These are phyloP conservation scores for Plagiodera versicolora DNA, from an alignment of 2,888 invertebrate species.

Conservation along the genomic window DNA sequence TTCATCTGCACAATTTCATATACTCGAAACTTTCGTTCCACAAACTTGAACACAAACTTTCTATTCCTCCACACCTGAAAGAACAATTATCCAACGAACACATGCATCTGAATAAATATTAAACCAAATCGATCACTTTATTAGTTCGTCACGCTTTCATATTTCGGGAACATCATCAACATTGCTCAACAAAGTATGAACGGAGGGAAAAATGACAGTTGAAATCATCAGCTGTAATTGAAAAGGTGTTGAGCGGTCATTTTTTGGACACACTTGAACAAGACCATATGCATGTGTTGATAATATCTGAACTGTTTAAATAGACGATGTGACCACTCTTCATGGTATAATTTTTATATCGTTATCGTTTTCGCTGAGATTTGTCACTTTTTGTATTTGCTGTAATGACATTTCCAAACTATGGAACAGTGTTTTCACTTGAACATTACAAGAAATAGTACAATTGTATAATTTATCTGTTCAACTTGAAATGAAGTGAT, in stretches of 20 bases:
- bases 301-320: too few relatives aligned
- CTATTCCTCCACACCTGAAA: conserved; percentile 6
- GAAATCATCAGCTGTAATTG: conserved; percentile 39
- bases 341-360: too few relatives aligned
- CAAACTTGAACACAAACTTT: neutral
- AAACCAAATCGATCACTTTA: conserved; percentile 17
- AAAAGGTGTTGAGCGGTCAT: conserved; percentile 43
- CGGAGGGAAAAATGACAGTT: conserved; percentile 27
- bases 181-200: conserved; percentile 32
- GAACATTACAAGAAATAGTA: too few relatives aligned
- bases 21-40: neutral
- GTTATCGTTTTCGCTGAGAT: too few relatives aligned
- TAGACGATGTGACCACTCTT: too few relatives aligned
- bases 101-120: conserved; percentile 7
- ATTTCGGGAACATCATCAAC: conserved; percentile 30
- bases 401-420: too few relatives aligned
- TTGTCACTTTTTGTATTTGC: too few relatives aligned
- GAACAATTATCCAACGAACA: neutral
- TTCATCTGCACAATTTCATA: neutral
- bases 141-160: conserved; percentile 20
- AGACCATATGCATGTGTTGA: too few relatives aligned
- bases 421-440: too few relatives aligned
- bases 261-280: conserved; percentile 23
- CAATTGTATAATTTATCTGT: too few relatives aligned
- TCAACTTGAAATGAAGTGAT: too few relatives aligned